Percentiles rank a stretch among this genome's conserved stretches.
phyloP scores from a whole-genome alignment of 2,797 vertebrate species.

The Tamandua tetradactyla region DNA sequence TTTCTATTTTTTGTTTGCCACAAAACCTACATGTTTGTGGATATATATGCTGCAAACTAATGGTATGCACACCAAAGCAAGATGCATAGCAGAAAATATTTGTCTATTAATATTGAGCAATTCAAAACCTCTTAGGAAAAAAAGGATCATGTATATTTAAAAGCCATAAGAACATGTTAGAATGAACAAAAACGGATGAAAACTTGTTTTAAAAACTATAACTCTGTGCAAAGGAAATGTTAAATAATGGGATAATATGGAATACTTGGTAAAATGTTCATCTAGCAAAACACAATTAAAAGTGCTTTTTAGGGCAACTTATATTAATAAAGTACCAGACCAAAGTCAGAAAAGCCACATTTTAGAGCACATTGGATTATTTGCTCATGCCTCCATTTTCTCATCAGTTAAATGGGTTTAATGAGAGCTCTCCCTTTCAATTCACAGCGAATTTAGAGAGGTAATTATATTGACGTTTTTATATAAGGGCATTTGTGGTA shows the following conservation, averaged over 20 bases:
- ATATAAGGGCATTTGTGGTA: neutral
- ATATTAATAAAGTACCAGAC: neutral
- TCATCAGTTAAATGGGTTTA: neutral
- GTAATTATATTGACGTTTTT: neutral
- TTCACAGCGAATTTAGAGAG: neutral
- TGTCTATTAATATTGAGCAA: neutral
- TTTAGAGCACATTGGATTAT: neutral
- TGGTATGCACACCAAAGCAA: neutral
- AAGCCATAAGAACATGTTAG: neutral
- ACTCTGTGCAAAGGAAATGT: neutral
- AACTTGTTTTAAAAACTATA: neutral
- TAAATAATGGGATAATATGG: neutral
- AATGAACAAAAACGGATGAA: neutral
- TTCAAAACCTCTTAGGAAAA: conserved; percentile 1
- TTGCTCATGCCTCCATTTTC: neutral
- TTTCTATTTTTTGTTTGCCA: neutral
- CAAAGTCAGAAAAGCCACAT: neutral
- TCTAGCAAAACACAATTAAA: neutral
- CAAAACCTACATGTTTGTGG: neutral
- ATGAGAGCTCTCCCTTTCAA: neutral
- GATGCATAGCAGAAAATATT: neutral
- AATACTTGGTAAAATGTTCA: neutral
- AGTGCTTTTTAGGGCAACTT: neutral
- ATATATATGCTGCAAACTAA: rapidly evolving
- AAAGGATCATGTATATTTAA: neutral